phyloP scores from a whole-genome alignment of 2,113 vertebrate genomes.

The Thunnus thynnus region DNA sequence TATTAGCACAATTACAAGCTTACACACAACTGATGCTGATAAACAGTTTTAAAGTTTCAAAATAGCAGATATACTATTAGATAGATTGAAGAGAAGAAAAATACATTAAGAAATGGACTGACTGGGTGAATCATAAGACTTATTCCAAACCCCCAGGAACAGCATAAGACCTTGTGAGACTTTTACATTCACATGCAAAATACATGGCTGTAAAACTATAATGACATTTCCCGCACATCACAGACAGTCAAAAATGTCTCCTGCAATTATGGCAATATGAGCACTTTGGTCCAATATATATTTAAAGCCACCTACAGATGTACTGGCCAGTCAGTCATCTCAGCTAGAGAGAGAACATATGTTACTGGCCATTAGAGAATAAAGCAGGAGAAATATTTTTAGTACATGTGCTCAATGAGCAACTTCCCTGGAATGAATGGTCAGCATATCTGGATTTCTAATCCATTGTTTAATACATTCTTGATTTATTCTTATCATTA shows the following conservation, averaged over 20 bases:
- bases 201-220: not conserved
- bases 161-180: not conserved
- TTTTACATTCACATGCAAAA: not conserved
- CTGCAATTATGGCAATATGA: slow-evolving; percentile 25
- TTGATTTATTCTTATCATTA: not conserved
- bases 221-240: not conserved
- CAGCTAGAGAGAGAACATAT: not conserved
- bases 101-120: not conserved
- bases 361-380: not conserved
- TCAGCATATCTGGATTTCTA: not conserved
- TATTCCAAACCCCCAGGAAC: not conserved
- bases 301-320: slow-evolving; percentile 10
- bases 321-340: not conserved
- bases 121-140: not conserved
- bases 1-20: not conserved
- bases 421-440: not conserved
- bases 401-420: not conserved
- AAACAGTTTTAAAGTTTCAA: not conserved
- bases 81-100: not conserved
- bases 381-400: not conserved
- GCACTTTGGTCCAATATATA: not conserved
- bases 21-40: not conserved
- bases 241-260: not conserved
- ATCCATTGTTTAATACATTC: slow-evolving; percentile 1
- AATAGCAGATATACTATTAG: too few species aligned